Evolutionary conservation across 2,797 vertebrate genomes (phyloP).

Genomic region (Hydrocynus forskahlii): DNA sequence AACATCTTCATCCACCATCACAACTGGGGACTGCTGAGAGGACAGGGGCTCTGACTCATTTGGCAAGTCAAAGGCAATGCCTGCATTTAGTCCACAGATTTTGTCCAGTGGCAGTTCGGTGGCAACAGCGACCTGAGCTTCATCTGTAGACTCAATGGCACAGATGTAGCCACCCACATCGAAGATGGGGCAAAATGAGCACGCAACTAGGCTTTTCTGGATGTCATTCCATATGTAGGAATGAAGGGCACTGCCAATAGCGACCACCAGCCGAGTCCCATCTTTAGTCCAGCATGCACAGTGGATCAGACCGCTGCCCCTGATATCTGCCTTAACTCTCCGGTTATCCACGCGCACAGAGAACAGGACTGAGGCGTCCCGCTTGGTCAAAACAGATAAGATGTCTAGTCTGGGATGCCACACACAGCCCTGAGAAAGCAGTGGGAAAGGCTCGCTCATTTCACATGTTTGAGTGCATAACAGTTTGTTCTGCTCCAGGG

Average conservation of each 20-base stretch:
- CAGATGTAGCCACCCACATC: constrained; percentile 87
- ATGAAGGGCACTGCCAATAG: constrained; percentile 86
- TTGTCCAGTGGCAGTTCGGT: constrained; percentile 92
- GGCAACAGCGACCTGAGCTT: constrained; percentile 84
- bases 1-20: constrained; percentile 69
- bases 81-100: constrained; percentile 86
- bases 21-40: constrained; percentile 62
- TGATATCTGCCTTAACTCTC: constrained; percentile 83
- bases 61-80: constrained; percentile 78
- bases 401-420: constrained; percentile 92
- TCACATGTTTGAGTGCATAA: constrained; percentile 90
- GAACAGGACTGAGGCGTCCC: constrained; percentile 84
- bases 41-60: constrained; percentile 63
- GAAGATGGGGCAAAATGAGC: constrained; percentile 88
- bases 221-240: constrained; percentile 91
- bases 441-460: constrained; percentile 85
- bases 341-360: constrained; percentile 81
- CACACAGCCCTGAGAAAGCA: constrained; percentile 92
- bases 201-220: constrained; percentile 84
- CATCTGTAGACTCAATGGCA: constrained; percentile 81
- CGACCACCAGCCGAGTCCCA: constrained; percentile 89
- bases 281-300: constrained; percentile 95
- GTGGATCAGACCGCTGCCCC: constrained; percentile 81
- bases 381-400: constrained; percentile 87
- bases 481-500: constrained; percentile 83